Evolutionary conservation across 1,140 invertebrate genomes (phyloP).

Genomic region (Lepidurus arcticus): DNA sequence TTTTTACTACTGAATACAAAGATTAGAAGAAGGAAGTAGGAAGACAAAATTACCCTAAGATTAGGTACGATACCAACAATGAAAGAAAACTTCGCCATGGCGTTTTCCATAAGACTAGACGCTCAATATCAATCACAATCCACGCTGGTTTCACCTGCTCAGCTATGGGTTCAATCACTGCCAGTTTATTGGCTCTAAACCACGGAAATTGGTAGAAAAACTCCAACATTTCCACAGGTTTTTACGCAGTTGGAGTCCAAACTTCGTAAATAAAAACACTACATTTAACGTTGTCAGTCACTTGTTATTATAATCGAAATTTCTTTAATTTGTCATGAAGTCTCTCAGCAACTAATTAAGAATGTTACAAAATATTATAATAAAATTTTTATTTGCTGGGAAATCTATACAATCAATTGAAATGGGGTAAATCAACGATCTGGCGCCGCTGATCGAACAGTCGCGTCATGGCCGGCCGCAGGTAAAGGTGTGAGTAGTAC

Average conservation of each 20-base stretch:
- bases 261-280: neutral
- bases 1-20: too few relatives aligned
- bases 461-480: conserved; percentile 19
- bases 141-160: neutral
- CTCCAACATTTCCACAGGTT: neutral
- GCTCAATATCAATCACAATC: neutral
- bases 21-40: too few relatives aligned
- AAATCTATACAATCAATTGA: too few relatives aligned
- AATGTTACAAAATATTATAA: too few relatives aligned
- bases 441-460: neutral
- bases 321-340: neutral
- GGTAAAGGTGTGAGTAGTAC: conserved; percentile 8
- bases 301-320: neutral
- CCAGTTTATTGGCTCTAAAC: neutral
- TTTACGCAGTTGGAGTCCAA: neutral
- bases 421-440: neutral
- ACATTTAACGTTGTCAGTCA: neutral
- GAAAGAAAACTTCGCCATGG: neutral
- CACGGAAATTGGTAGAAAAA: neutral
- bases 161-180: neutral
- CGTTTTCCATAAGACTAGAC: conserved; percentile 17
- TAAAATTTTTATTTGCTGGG: too few relatives aligned
- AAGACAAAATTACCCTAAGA: neutral
- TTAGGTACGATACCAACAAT: neutral
- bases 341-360: too few relatives aligned